These are phyloP conservation scores for Urocynchramus pylzowi DNA, from an alignment of 2,113 vertebrate species.

Conservation along the genomic window DNA sequence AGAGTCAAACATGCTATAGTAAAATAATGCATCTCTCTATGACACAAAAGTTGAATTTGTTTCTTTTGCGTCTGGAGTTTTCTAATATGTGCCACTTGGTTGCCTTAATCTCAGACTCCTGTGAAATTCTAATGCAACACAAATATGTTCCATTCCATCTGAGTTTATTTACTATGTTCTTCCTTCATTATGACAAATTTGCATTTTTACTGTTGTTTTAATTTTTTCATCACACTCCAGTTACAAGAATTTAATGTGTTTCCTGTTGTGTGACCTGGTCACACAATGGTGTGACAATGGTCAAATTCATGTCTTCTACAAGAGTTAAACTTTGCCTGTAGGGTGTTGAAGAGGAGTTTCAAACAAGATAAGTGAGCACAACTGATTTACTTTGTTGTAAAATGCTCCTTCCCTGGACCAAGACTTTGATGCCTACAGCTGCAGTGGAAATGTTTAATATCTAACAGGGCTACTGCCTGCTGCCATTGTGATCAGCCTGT, in stretches of 20 bases:
- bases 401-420: not conserved
- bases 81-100: not conserved
- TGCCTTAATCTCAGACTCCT: not conserved
- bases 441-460: not conserved
- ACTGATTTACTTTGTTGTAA: not conserved
- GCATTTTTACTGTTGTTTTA: not conserved
- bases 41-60: not conserved
- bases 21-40: not conserved
- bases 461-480: not conserved
- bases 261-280: not conserved
- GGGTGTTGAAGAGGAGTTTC: not conserved
- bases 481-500: rapidly evolving
- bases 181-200: not conserved
- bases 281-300: too few relatives aligned
- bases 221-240: not conserved
- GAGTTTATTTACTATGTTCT: not conserved
- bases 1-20: not conserved
- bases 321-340: not conserved
- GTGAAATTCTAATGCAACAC: not conserved
- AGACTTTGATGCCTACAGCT: rapidly evolving
- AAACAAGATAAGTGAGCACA: not conserved
- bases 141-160: not conserved
- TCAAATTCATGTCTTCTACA: not conserved
- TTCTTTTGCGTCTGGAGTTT: not conserved
- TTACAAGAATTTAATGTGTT: not conserved